phyloP scores from a whole-genome alignment of 2,797 vertebrate species.

The Esox masquinongy region DNA sequence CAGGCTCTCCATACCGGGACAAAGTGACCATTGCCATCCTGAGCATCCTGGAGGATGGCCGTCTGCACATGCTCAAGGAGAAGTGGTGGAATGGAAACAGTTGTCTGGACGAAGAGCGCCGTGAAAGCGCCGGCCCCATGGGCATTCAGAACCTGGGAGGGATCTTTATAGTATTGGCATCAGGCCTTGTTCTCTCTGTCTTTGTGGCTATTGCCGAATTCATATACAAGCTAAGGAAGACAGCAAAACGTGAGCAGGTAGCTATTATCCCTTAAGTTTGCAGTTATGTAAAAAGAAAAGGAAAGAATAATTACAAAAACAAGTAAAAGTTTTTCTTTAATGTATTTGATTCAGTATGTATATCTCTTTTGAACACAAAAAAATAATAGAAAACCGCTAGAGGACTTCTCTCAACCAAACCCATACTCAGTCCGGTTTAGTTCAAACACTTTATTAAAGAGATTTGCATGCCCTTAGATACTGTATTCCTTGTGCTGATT shows the following conservation, averaged over 20 bases:
- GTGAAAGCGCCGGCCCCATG: constrained; percentile 88
- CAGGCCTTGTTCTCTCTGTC: constrained; percentile 92
- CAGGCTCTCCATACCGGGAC: constrained; percentile 97
- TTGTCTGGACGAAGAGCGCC: constrained; percentile 91
- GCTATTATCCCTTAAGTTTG: constrained; percentile 40
- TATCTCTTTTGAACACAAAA: constrained; percentile 13
- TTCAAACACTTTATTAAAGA: constrained; percentile 57
- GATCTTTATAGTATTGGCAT: constrained; percentile 96
- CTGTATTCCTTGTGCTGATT: constrained; percentile 58
- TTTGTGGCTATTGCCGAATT: constrained; percentile 98
- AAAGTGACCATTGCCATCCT: constrained; percentile 98
- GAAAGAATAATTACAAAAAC: constrained; percentile 9
- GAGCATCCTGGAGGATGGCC: constrained; percentile 94
- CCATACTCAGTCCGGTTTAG: constrained; percentile 48
- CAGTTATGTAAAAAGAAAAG: neutral
- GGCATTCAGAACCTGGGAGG: constrained; percentile 97
- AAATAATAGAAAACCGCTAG: too few relatives aligned
- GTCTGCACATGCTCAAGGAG: constrained; percentile 94
- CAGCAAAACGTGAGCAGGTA: constrained; percentile 94
- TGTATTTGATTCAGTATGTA: too few relatives aligned
- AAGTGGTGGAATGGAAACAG: constrained; percentile 96
- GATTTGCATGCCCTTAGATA: constrained; percentile 60
- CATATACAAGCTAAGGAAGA: constrained; percentile 95
- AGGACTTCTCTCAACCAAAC: constrained; percentile 38
- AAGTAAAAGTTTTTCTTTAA: too few relatives aligned